Conservation (phyloP, 2,797 vertebrate species). For the Uromys caudimaculatus region DNA sequence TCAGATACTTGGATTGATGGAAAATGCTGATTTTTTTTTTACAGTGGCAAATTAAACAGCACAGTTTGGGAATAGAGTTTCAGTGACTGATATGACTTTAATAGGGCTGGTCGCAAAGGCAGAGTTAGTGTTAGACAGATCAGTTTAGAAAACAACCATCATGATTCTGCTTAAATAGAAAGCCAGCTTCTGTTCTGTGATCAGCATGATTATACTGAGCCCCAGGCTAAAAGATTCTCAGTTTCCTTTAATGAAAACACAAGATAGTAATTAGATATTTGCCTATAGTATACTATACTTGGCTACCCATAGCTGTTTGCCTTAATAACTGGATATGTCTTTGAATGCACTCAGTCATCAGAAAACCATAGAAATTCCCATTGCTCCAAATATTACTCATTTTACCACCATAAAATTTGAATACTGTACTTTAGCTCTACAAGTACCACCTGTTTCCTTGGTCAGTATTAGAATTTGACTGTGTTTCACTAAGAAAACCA, state of each 20-base stretch:
- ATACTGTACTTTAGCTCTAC: not conserved
- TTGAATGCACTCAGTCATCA: not conserved
- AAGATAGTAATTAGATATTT: constrained; percentile 73
- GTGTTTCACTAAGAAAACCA: not conserved
- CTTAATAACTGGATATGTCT: constrained; percentile 28
- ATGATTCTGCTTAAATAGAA: constrained; percentile 79
- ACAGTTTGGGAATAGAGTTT: constrained; percentile 78
- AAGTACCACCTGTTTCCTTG: not conserved
- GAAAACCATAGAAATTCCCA: not conserved
- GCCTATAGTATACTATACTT: constrained; percentile 22
- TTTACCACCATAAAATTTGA: constrained; percentile 7
- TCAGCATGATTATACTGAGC: constrained; percentile 76
- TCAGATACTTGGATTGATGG: constrained; percentile 61
- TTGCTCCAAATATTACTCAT: not conserved
- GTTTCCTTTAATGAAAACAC: constrained; percentile 68
- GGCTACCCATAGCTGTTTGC: not conserved
- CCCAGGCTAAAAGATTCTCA: constrained; percentile 69
- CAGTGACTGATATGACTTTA: constrained; percentile 77
- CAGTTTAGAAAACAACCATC: constrained; percentile 71
- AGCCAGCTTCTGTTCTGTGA: constrained; percentile 69
- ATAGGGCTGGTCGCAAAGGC: constrained; percentile 77
- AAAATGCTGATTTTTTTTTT: constrained; percentile 70
- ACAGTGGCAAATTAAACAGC: constrained; percentile 69
- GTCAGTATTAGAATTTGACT: not conserved
- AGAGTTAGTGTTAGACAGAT: constrained; percentile 77